These are phyloP conservation scores for Drosophila gunungcola DNA, from an alignment of 1,140 invertebrate species.

Conservation along the genomic window DNA sequence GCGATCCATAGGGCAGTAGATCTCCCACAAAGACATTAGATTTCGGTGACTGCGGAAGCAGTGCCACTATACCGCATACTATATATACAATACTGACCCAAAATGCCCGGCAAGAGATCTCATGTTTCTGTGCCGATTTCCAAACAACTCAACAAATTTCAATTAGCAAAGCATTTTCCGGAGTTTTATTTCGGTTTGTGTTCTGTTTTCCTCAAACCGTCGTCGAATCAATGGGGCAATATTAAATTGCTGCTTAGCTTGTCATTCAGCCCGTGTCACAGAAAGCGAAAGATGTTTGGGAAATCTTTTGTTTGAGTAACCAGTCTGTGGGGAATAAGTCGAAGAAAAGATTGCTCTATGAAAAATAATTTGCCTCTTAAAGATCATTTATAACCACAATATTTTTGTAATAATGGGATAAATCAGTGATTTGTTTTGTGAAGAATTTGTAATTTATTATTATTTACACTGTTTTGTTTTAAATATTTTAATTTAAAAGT, in stretches of 20 bases:
- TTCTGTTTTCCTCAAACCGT: slow-evolving; percentile 1
- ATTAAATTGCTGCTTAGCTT: slow-evolving; percentile 57
- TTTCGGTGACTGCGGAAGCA: slow-evolving; percentile 55
- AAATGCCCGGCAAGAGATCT: slow-evolving; percentile 40
- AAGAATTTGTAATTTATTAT: too few relatives aligned
- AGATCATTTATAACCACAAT: too few relatives aligned
- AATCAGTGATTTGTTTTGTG: too few relatives aligned
- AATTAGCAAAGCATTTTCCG: slow-evolving; percentile 69
- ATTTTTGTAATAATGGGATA: too few relatives aligned
- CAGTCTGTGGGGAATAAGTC: background rate
- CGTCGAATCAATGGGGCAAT: slow-evolving; percentile 45
- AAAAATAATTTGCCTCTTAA: background rate
- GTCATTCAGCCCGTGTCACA: slow-evolving; percentile 5
- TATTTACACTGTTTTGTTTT: too few relatives aligned
- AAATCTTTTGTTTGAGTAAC: slow-evolving; percentile 5
- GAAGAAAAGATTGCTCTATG: background rate
- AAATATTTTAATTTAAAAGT: too few relatives aligned
- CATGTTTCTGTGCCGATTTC: slow-evolving; percentile 72
- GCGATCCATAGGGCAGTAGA: slow-evolving; percentile 19
- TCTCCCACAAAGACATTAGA: slow-evolving; percentile 15
- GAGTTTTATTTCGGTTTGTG: slow-evolving; percentile 26
- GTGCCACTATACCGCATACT: slow-evolving; percentile 8
- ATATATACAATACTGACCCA: slow-evolving; percentile 36
- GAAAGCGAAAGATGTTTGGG: background rate
- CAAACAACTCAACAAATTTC: slow-evolving; percentile 51